Evolutionary conservation across 2,888 invertebrate genomes (phyloP).

Genomic region (Epinotia demarniana): DNA sequence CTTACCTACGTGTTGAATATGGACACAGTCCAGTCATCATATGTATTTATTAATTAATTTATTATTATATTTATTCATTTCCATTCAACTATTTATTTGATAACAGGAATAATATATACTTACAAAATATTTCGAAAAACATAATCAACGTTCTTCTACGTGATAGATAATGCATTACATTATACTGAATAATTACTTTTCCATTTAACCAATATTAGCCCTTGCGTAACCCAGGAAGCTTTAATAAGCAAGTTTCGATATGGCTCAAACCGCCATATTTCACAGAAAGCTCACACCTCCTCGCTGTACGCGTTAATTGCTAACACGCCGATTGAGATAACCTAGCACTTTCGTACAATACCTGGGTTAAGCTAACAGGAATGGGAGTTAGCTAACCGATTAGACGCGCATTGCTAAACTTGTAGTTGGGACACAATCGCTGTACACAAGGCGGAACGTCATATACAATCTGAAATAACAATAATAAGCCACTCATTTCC

Average conservation of each 20-base stretch:
- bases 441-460: background rate
- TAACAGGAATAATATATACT: no score
- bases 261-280: constrained; percentile 28
- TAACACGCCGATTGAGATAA: constrained; percentile 36
- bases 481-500: background rate
- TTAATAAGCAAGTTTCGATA: constrained; percentile 25
- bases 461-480: background rate
- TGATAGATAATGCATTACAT: background rate
- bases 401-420: constrained; percentile 3
- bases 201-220: constrained; percentile 13
- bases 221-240: constrained; percentile 44
- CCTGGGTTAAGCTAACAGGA: constrained; percentile 10
- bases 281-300: constrained; percentile 42
- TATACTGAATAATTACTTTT: background rate
- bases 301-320: constrained; percentile 46
- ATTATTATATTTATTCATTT: no score
- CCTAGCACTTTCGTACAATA: constrained; percentile 39
- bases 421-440: background rate
- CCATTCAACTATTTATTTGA: no score
- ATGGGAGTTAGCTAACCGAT: constrained; percentile 2
- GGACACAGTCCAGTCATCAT: no score
- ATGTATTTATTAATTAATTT: no score
- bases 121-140: no score
- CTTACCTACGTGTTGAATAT: no score
- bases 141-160: background rate